Conservation (phyloP, 92 coral and sea anemone genomes). For the Palythoa caribaeorum region DNA sequence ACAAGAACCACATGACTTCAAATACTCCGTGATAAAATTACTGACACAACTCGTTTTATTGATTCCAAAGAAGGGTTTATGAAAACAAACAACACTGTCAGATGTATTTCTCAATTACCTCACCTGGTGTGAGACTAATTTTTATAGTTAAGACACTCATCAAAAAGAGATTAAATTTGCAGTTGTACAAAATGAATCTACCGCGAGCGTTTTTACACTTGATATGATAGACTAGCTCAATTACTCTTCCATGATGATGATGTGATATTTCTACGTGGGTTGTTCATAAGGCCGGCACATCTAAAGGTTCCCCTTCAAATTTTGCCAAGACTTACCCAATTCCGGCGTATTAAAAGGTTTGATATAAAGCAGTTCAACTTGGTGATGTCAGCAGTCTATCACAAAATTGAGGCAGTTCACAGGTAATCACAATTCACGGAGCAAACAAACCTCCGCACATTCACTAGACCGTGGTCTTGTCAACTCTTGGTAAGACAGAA, state of each 20-base stretch:
- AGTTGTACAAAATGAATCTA: constrained; percentile 11
- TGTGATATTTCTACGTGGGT: constrained; percentile 40
- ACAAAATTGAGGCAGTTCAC: constrained; percentile 1
- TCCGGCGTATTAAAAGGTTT: constrained; percentile 18
- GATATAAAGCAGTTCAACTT: constrained; percentile 35
- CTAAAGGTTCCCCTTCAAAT: constrained; percentile 1
- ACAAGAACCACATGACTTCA: neutral
- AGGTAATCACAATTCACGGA: constrained; percentile 38
- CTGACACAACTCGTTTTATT: constrained; percentile 9
- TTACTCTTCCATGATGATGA: constrained; percentile 31
- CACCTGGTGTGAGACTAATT: constrained; percentile 50
- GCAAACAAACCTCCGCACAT: neutral
- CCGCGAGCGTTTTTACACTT: neutral
- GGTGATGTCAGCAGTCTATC: constrained; percentile 35
- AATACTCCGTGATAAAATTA: neutral
- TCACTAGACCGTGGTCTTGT: neutral
- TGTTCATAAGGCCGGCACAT: constrained; percentile 12
- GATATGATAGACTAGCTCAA: neutral
- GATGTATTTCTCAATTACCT: constrained; percentile 27
- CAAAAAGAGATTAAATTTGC: constrained; percentile 44
- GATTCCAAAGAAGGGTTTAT: constrained; percentile 30
- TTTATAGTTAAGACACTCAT: constrained; percentile 37
- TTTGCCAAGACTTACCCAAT: constrained; percentile 34
- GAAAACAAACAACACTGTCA: constrained; percentile 45
- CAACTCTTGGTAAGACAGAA: neutral